Conservation (phyloP, 2,888 invertebrate genomes). For the Erebia palarica region DNA sequence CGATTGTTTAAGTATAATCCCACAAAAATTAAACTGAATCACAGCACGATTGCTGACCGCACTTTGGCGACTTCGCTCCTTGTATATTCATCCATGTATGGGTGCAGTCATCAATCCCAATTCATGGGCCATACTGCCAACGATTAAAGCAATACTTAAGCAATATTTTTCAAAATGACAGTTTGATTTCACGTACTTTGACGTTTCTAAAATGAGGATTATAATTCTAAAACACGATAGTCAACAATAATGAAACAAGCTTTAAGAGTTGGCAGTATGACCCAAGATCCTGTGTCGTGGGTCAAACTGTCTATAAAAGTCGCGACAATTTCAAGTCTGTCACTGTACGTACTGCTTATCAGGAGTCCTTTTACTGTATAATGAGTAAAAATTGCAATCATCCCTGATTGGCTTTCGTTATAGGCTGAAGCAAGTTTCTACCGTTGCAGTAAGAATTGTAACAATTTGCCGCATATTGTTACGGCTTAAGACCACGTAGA, state of each 20-base stretch:
- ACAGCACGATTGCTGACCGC: constrained; percentile 70
- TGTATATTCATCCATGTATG: constrained; percentile 47
- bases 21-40: constrained; percentile 69
- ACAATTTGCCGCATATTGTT: background rate
- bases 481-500: background rate
- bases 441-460: background rate
- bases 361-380: too few relatives aligned
- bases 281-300: background rate
- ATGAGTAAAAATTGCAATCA: too few relatives aligned
- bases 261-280: background rate
- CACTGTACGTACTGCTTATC: background rate
- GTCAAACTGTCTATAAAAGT: background rate
- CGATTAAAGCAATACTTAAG: too few relatives aligned
- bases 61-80: constrained; percentile 63
- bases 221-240: too few relatives aligned
- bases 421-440: too few relatives aligned
- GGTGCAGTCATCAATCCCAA: constrained; percentile 48
- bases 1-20: constrained; percentile 79
- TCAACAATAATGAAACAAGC: too few relatives aligned
- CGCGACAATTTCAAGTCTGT: background rate
- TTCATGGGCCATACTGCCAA: too few relatives aligned
- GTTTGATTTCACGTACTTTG: too few relatives aligned
- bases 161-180: too few relatives aligned
- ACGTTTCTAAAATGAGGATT: too few relatives aligned
- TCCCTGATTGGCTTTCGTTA: too few relatives aligned